Conservation (phyloP, 2,888 invertebrate species). For the Philonicus albiceps region DNA sequence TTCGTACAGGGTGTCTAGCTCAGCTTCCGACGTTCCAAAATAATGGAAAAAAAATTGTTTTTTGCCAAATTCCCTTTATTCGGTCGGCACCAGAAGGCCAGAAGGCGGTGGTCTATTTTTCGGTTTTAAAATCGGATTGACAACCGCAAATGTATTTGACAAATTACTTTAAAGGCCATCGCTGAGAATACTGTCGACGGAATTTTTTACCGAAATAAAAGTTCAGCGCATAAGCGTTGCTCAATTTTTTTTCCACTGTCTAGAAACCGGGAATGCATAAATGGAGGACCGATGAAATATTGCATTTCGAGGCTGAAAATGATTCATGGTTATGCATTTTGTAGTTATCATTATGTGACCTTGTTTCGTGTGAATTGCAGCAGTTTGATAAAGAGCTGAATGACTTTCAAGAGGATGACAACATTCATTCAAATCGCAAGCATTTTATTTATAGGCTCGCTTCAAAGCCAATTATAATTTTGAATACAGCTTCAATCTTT, state of each 20-base stretch:
- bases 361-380: constrained; percentile 27
- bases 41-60: background rate
- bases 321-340: constrained; percentile 52
- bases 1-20: constrained; percentile 1
- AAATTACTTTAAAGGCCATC: constrained; percentile 51
- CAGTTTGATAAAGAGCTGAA: constrained; percentile 16
- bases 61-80: constrained; percentile 37
- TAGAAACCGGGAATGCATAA: constrained; percentile 9
- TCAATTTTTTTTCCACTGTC: constrained; percentile 1
- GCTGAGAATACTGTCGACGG: constrained; percentile 38
- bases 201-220: constrained; percentile 15
- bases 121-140: constrained; percentile 50
- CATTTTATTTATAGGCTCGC: background rate
- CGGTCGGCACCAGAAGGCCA: constrained; percentile 13
- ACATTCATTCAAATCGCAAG: background rate
- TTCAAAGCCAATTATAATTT: background rate
- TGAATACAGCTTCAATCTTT: background rate
- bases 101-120: constrained; percentile 39
- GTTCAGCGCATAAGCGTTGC: constrained; percentile 15
- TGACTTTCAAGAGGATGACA: background rate
- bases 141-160: constrained; percentile 53
- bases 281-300: constrained; percentile 49
- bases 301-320: constrained; percentile 50
- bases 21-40: background rate
- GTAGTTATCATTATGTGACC: constrained; percentile 50